A percentile compares a stretch with the other conserved stretches of the same genome.
Conservation (phyloP, 2,113 vertebrate genomes). For the Pituophis catenifer region DNA sequence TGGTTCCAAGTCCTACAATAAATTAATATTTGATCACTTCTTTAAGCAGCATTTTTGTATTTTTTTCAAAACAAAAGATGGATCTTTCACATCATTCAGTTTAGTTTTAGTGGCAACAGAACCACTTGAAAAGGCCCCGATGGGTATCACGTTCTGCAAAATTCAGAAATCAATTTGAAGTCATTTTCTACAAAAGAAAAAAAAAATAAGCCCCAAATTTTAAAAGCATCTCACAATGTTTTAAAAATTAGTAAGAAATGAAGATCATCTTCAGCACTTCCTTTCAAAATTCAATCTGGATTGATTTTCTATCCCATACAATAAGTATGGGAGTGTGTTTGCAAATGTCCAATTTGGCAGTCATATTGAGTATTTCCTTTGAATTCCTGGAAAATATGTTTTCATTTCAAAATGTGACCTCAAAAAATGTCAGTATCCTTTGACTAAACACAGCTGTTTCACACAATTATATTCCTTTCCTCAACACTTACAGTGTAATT, state of each 20-base stretch:
- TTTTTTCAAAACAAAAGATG: neutral
- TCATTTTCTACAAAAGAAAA: neutral
- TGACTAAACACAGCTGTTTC: slow-evolving; percentile 6
- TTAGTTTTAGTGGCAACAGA: neutral
- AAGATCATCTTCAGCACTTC: neutral
- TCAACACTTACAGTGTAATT: neutral
- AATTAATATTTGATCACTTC: neutral
- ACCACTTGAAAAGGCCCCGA: neutral
- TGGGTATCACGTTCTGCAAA: neutral
- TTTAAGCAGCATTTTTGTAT: neutral
- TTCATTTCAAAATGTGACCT: neutral
- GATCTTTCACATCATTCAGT: neutral
- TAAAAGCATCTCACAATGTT: neutral
- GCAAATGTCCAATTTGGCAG: neutral
- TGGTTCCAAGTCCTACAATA: slow-evolving; percentile 18
- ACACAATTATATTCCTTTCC: neutral
- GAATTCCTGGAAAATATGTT: neutral
- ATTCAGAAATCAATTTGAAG: neutral
- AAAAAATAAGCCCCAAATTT: neutral
- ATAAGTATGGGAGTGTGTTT: neutral
- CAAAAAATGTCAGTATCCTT: neutral
- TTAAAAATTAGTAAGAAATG: neutral
- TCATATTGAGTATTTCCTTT: neutral
- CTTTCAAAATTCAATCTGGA: neutral
- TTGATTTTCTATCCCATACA: neutral